Evolutionary conservation across 2,113 vertebrate species (phyloP).

Genomic region (Hypanus sabinus): DNA sequence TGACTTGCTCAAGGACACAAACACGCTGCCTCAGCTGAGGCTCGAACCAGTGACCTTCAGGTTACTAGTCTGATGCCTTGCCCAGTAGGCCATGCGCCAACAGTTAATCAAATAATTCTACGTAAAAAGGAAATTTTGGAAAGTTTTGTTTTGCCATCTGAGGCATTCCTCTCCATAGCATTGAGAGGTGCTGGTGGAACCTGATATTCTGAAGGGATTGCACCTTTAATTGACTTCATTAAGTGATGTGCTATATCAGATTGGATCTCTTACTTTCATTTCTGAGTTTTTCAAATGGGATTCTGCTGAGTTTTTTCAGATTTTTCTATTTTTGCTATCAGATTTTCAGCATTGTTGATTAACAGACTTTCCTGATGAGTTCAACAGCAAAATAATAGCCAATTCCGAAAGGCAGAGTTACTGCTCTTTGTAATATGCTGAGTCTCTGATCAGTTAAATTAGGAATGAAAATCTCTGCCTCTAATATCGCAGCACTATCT

Average conservation of each 20-base stretch:
- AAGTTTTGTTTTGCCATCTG: not conserved
- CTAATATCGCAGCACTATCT: not conserved
- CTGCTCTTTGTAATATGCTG: not conserved
- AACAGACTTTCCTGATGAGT: not conserved
- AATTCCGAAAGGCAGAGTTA: not conserved
- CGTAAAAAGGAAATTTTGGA: not conserved
- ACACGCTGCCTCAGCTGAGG: too few species aligned
- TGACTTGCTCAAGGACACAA: too few species aligned
- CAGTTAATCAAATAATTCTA: not conserved
- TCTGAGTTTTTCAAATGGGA: not conserved
- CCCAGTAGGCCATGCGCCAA: too few species aligned
- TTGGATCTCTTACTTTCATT: not conserved
- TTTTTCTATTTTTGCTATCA: too few species aligned
- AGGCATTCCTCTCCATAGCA: not conserved
- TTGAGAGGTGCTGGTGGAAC: not conserved
- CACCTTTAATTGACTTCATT: not conserved
- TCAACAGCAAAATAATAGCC: not conserved
- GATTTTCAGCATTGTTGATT: too few species aligned
- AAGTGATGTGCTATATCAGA: not conserved
- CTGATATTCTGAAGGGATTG: not conserved
- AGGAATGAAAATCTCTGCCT: not conserved
- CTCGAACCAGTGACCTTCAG: too few species aligned
- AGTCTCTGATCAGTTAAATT: not conserved
- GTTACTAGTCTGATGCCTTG: too few species aligned
- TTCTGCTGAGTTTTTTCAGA: too few species aligned